Percentiles rank a stretch among this genome's conserved stretches.
Evolutionary conservation across 2,113 vertebrate species (phyloP).

Genomic region (Nothocercus nigrocapillus): DNA sequence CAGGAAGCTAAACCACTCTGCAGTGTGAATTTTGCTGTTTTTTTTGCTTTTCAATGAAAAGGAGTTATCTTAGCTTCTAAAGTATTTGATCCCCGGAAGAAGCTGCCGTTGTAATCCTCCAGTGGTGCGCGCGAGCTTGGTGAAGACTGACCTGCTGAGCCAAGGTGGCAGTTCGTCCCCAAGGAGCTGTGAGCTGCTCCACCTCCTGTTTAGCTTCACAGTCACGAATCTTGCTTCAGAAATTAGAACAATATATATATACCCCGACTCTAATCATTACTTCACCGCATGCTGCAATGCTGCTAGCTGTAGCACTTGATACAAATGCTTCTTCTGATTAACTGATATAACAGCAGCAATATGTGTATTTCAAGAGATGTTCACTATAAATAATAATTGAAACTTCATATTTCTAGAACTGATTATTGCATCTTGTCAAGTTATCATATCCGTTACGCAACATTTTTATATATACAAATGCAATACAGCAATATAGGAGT

Average conservation of each 20-base stretch:
- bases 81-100: not conserved
- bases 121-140: not conserved
- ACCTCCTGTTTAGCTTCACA: constrained; percentile 22
- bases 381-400: not conserved
- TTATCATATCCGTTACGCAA: not conserved
- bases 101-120: not conserved
- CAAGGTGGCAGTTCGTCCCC: constrained; percentile 22
- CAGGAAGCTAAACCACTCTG: not conserved
- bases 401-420: constrained; percentile 18
- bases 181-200: constrained; percentile 7
- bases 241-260: not conserved
- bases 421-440: not conserved
- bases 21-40: not conserved
- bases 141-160: not conserved
- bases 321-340: constrained; percentile 3
- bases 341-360: not conserved
- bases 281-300: not conserved
- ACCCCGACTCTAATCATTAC: not conserved
- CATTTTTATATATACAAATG: not conserved
- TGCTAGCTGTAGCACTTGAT: constrained; percentile 16
- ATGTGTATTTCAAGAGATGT: constrained; percentile 18
- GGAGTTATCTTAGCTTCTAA: not conserved
- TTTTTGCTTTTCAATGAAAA: not conserved
- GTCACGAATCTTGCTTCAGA: not conserved
- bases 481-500: not conserved